These are phyloP conservation scores for Holotrichia oblita DNA, from an alignment of 1,140 invertebrate species.

Conservation along the genomic window DNA sequence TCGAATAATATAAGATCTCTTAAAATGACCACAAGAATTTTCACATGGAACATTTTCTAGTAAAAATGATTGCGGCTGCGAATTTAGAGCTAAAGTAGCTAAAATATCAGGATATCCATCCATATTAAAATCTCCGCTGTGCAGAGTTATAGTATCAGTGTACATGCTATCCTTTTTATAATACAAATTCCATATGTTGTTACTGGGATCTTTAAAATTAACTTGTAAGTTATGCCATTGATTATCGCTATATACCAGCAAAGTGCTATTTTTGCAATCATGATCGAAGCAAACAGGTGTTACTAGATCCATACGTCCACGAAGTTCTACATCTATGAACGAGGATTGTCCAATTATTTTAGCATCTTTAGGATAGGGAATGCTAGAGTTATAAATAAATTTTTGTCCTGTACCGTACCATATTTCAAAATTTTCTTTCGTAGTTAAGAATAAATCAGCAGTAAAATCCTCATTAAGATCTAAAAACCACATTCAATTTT, in stretches of 20 bases:
- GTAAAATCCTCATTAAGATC: slow-evolving; percentile 84
- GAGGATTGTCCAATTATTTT: slow-evolving; percentile 79
- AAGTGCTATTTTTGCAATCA: slow-evolving; percentile 70
- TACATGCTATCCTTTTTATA: slow-evolving; percentile 62
- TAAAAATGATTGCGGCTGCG: slow-evolving; percentile 72
- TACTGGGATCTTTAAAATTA: slow-evolving; percentile 75
- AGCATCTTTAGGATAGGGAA: slow-evolving; percentile 66
- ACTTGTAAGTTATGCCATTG: slow-evolving; percentile 75
- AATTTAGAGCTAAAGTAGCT: slow-evolving; percentile 71
- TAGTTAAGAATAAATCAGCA: slow-evolving; percentile 87
- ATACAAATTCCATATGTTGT: slow-evolving; percentile 75
- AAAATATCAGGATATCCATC: slow-evolving; percentile 95
- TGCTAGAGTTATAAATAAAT: slow-evolving; percentile 68
- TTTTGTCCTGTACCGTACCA: slow-evolving; percentile 71
- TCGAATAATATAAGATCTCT: slow-evolving; percentile 78
- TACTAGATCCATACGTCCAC: slow-evolving; percentile 83
- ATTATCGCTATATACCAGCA: slow-evolving; percentile 71
- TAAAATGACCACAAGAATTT: slow-evolving; percentile 67
- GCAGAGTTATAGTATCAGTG: slow-evolving; percentile 79
- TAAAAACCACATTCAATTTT: too few species aligned
- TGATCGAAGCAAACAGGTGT: slow-evolving; percentile 78
- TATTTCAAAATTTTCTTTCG: slow-evolving; percentile 75
- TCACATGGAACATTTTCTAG: slow-evolving; percentile 80
- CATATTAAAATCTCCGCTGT: slow-evolving; percentile 93
- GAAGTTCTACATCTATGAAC: slow-evolving; percentile 86